Evolutionary conservation across 2,888 invertebrate genomes (phyloP).

Genomic region (Cryptocephalus moraei): DNA sequence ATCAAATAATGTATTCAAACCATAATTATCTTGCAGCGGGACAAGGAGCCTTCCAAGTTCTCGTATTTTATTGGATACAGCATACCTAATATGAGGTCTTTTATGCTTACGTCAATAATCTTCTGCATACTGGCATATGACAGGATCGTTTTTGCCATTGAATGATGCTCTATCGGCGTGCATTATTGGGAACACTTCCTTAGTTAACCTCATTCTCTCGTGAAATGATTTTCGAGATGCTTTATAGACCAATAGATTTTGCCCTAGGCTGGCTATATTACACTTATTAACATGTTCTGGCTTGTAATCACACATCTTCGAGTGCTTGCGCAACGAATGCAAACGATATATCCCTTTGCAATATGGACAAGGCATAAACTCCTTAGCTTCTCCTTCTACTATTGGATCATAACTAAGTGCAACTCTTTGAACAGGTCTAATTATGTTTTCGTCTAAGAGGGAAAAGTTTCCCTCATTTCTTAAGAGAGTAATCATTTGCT

Average conservation of each 20-base stretch:
- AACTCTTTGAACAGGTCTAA: constrained; percentile 14
- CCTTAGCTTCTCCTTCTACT: neutral
- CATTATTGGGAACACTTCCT: constrained; percentile 19
- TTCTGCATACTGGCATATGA: constrained; percentile 18
- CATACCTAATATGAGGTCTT: constrained; percentile 17
- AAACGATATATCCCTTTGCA: constrained; percentile 13
- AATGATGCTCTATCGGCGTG: constrained; percentile 15
- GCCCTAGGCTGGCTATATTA: constrained; percentile 11
- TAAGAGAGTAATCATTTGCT: constrained; percentile 8
- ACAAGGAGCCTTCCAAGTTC: constrained; percentile 17
- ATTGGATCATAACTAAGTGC: neutral
- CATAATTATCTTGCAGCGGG: constrained; percentile 8
- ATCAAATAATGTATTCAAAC: constrained; percentile 6
- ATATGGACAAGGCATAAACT: constrained; percentile 10
- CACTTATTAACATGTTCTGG: constrained; percentile 1
- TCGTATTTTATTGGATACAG: constrained; percentile 18
- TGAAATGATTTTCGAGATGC: constrained; percentile 12
- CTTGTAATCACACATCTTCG: constrained; percentile 6
- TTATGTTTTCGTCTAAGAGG: constrained; percentile 8
- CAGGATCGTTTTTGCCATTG: constrained; percentile 13
- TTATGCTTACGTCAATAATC: constrained; percentile 18
- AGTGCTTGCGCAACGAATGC: constrained; percentile 8
- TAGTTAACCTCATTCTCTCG: constrained; percentile 14
- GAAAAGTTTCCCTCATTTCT: constrained; percentile 15
- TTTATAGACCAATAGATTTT: constrained; percentile 11